phyloP scores from a whole-genome alignment of 2,797 vertebrate species.

The Malurus leucopterus region DNA sequence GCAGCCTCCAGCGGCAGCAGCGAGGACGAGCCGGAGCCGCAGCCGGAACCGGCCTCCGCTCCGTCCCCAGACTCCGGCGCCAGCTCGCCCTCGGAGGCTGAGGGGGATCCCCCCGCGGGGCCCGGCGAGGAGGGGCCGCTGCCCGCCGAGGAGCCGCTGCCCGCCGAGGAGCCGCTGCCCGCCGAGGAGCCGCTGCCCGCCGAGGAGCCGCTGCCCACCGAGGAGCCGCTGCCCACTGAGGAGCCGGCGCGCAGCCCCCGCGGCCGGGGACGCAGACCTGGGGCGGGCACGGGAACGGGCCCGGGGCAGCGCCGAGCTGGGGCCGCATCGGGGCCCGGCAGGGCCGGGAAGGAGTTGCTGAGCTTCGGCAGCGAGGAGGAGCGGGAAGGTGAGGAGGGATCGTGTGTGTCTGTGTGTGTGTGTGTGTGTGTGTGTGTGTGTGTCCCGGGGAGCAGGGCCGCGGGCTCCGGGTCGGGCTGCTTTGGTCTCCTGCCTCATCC shows the following conservation, averaged over 20 bases:
- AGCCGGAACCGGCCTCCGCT: rapidly evolving
- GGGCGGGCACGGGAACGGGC: not conserved
- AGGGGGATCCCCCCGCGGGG: not conserved
- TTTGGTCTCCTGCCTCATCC: not conserved
- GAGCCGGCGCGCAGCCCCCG: not conserved
- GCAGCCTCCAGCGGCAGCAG: not conserved
- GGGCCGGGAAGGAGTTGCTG: not conserved
- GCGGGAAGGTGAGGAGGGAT: not conserved
- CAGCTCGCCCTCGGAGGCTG: not conserved
- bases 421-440: too few species aligned
- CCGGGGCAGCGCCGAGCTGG: not conserved
- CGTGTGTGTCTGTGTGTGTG: too few species aligned
- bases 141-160: not conserved
- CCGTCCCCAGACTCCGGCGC: too few species aligned
- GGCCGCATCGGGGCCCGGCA: not conserved
- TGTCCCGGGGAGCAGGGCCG: not conserved
- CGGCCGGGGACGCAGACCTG: too few species aligned
- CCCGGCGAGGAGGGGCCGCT: not conserved
- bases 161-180: not conserved
- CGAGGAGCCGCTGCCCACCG: not conserved
- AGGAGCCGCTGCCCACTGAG: not conserved
- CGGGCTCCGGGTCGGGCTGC: not conserved
- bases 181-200: not conserved
- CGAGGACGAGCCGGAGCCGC: not conserved
- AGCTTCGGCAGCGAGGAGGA: slow-evolving; percentile 41